Evolutionary conservation across 2,888 invertebrate species (phyloP).

Genomic region (Spicauda simplicius): DNA sequence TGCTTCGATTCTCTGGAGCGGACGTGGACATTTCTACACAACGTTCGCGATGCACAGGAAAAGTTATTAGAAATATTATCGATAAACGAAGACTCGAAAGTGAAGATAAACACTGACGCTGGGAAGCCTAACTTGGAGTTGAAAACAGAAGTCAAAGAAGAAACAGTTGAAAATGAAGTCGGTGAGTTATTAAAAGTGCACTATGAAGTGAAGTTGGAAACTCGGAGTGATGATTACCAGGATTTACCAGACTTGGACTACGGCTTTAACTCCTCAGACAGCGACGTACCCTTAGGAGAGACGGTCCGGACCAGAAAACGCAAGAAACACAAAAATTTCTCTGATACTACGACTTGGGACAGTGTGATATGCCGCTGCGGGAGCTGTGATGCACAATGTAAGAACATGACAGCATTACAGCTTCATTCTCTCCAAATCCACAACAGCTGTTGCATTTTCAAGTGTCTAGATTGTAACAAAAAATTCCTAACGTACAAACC

Average conservation of each 20-base stretch:
- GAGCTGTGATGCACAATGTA: slow-evolving; percentile 71
- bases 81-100: slow-evolving; percentile 39
- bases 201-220: slow-evolving; percentile 58
- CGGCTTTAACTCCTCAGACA: slow-evolving; percentile 60
- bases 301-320: slow-evolving; percentile 54
- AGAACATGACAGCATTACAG: slow-evolving; percentile 65
- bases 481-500: slow-evolving; percentile 59
- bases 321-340: slow-evolving; percentile 31
- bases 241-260: slow-evolving; percentile 18
- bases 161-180: slow-evolving; percentile 47
- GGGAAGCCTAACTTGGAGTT: slow-evolving; percentile 71
- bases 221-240: slow-evolving; percentile 44
- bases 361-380: slow-evolving; percentile 72
- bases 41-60: slow-evolving; percentile 65
- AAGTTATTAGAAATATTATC: slow-evolving; percentile 62
- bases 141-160: slow-evolving; percentile 64
- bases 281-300: slow-evolving; percentile 62
- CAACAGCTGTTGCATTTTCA: slow-evolving; percentile 65
- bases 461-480: slow-evolving; percentile 71
- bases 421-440: slow-evolving; percentile 75
- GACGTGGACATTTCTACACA: slow-evolving; percentile 72
- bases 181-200: slow-evolving; percentile 50
- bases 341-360: slow-evolving; percentile 61
- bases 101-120: slow-evolving; percentile 41
- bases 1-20: slow-evolving; percentile 75